Base-by-base conservation (phyloP, 1,140 invertebrate genomes). In the Druon quercuslanigerum region DNA sequence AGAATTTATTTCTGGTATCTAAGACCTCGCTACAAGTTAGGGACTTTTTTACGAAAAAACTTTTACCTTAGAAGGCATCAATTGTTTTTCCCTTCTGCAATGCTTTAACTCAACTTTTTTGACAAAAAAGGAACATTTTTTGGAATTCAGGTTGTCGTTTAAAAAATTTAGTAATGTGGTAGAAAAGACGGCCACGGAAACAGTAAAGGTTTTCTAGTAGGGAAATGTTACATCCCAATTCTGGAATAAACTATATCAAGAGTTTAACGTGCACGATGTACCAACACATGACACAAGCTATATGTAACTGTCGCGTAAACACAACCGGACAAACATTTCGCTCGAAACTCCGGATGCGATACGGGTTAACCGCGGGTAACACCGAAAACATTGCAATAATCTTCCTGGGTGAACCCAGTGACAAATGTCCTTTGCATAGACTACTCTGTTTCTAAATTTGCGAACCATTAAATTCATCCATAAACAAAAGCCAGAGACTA, bases 381-480 rank as follows among this genome's bases (percentile, higher is more conserved):
- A 33, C 57, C 20, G 57, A 66, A 66, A 66, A 66, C 57, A 66
- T 66, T 66, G 57, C 57, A 66, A 66, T 66, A 66, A 66, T 66
- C 57, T 66, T 66, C 12, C 57, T 20, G 25, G 57, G 57, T 66
- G 25, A 33, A 33, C 57, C 13, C 57, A 66, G 57, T 66, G 57
- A 66, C 57, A 66, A 66, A 66, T 66, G 57, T 13, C 13, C 33
- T 66, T 66, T 66, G 33, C 40, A 66, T 66, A 66, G 57, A 66
- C 57, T 66, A 66, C 57, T 66, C 57, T 66, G 57, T 66, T 60
- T 66, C 57, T 66, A 66, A 66, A 66, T 66, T 66, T 66, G 20
- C 57, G 57, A 66, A 33, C 57, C 57, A 66, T 66, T 66, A 66
- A 66, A 66, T 66, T 33, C 20, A 9, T 16, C 25, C 25, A 40